phyloP scores from a whole-genome alignment of 2,113 vertebrate species.

The Corythoichthys intestinalis region DNA sequence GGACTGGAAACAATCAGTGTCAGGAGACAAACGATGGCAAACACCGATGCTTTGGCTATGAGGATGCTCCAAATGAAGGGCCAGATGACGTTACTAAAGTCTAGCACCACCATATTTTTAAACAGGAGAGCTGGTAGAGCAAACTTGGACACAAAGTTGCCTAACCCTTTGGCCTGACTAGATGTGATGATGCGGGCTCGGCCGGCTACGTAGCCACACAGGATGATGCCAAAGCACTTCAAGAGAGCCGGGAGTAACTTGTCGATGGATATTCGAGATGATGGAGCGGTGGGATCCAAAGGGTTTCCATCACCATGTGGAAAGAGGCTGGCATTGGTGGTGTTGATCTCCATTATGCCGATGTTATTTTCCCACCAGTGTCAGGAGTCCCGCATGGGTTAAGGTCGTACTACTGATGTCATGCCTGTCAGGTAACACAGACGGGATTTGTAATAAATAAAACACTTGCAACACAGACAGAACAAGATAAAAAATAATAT shows the following conservation, averaged over 20 bases:
- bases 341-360: conserved; percentile 44
- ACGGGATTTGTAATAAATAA: neutral
- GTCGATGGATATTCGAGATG: conserved; percentile 85
- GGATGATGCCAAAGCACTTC: conserved; percentile 95
- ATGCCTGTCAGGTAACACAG: neutral
- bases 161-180: conserved; percentile 89
- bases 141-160: conserved; percentile 95
- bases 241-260: conserved; percentile 90
- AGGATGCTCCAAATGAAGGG: conserved; percentile 90
- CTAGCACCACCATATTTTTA: conserved; percentile 96
- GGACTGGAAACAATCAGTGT: conserved; percentile 86
- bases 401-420: conserved; percentile 6
- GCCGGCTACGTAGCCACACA: conserved; percentile 93
- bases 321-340: conserved; percentile 10
- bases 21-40: conserved; percentile 82
- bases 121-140: conserved; percentile 93
- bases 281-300: conserved; percentile 41
- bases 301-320: conserved; percentile 3
- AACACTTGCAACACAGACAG: neutral
- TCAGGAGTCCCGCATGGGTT: conserved; percentile 4
- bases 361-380: neutral
- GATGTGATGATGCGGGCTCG: conserved; percentile 87
- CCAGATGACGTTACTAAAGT: conserved; percentile 93
- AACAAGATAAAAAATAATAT: neutral
- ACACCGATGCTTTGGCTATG: conserved; percentile 89